Percentiles rank a stretch among this genome's conserved stretches.
Evolutionary conservation across 2,797 vertebrate species (phyloP).

Genomic region (Neostethus bicornis): DNA sequence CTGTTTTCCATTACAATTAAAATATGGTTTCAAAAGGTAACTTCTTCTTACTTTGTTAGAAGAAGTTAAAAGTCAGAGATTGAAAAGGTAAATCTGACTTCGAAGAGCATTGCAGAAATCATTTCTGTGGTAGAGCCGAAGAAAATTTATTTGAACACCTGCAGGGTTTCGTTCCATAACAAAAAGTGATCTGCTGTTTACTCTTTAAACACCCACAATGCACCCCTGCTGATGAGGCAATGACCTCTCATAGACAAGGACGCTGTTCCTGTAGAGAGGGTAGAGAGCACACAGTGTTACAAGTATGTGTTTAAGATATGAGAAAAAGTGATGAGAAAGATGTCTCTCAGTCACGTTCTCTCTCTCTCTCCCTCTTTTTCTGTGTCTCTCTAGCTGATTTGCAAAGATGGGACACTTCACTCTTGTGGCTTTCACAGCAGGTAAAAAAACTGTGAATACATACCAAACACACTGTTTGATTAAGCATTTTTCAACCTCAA

Average conservation of each 20-base stretch:
- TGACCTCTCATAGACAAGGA: constrained; percentile 65
- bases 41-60: too few species aligned
- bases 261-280: constrained; percentile 50
- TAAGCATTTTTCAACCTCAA: background rate
- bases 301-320: constrained; percentile 26
- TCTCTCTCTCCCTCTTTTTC: constrained; percentile 2
- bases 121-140: constrained; percentile 14
- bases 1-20: too few species aligned
- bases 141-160: constrained; percentile 46
- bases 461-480: background rate
- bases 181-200: constrained; percentile 66
- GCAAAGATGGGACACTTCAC: constrained; percentile 66
- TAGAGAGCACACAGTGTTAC: constrained; percentile 32
- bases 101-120: constrained; percentile 27
- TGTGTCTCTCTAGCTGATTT: constrained; percentile 25
- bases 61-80: background rate
- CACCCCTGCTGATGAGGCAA: constrained; percentile 66
- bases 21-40: background rate
- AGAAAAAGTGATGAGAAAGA: constrained; percentile 30
- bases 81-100: background rate
- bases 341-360: constrained; percentile 15
- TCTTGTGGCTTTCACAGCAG: constrained; percentile 60
- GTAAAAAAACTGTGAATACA: constrained; percentile 40
- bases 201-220: constrained; percentile 71
- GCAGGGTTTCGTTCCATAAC: constrained; percentile 56